Evolutionary conservation across 2,888 invertebrate genomes (phyloP).

Genomic region (Lepidonotus clava): DNA sequence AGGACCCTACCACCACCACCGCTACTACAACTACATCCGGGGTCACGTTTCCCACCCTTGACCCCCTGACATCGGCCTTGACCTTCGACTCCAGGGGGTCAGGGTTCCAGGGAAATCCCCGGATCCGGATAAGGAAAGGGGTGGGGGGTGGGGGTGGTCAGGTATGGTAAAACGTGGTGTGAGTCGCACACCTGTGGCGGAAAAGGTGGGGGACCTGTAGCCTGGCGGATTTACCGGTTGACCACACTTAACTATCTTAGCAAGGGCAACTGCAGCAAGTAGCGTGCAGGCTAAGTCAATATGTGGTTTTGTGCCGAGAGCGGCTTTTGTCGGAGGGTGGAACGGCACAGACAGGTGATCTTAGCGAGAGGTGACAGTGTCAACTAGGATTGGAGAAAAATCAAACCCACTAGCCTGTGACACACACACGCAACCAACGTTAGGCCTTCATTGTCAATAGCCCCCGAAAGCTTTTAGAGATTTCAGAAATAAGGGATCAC

Average conservation of each 20-base stretch:
- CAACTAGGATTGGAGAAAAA: too few species aligned
- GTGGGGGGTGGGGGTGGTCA: neutral
- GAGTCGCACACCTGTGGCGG: neutral
- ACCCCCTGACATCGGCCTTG: too few species aligned
- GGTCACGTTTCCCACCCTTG: too few species aligned
- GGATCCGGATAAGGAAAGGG: neutral
- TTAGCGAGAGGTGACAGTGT: neutral
- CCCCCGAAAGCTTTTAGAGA: neutral
- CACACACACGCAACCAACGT: neutral
- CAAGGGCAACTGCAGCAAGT: neutral
- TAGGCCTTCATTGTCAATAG: neutral
- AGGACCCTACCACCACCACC: too few species aligned
- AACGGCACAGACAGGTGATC: constrained; percentile 21
- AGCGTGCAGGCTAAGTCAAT: constrained; percentile 24
- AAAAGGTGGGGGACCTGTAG: neutral
- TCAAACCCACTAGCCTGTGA: neutral
- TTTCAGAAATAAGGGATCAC: neutral
- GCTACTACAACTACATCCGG: too few species aligned
- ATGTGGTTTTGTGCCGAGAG: constrained; percentile 23
- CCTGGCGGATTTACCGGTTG: neutral
- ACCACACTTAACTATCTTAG: constrained; percentile 5
- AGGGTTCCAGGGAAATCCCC: too few species aligned
- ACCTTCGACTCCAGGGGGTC: too few species aligned
- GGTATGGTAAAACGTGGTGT: neutral
- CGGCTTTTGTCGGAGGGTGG: constrained; percentile 20